Base-by-base conservation (phyloP, 2,888 invertebrate genomes). In the Prostheceraeus crozeri region DNA sequence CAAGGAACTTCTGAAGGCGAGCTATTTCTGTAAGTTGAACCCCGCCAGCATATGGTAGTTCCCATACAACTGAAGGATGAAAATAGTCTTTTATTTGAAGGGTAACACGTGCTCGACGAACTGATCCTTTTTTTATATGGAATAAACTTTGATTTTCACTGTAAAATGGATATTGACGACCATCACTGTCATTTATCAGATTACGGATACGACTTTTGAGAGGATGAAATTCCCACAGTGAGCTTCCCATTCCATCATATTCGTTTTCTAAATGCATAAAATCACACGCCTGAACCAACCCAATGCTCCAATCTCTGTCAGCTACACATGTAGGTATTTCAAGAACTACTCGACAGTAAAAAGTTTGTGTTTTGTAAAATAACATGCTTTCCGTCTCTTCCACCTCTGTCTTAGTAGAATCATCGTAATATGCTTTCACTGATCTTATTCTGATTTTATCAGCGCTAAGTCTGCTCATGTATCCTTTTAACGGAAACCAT, bases 31-130 rank as follows among this genome's bases (percentile, higher is more conserved):
- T 61, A 14, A 61, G 30, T 14, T 40, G 45, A 6, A 61, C 61
- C 11, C 61, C 53, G 1, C 61, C 61, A 25, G 46, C 53, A 45
- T 61, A 61, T 27, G 61, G 61, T 36, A 61, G 36, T 25, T 62
- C 53, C 61, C 61, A 61, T 21, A 62, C 61, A 1, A 60, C 59
- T 35, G 59, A 48, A 3, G 61, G 61, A 14, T 61, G 61, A 62
- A 61, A 61, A 35, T 61, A 61, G 51, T 61, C 61, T 35, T 53
- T 61, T 36, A 61, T 61, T 54, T 62, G 59, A 21, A 61, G 52
- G 23, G 40, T 28, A 11, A 61, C 16, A 6, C 35, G 23, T 6
- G 31, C 35, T 36, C 62, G 52, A 21, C 61, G 14, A 31, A 61
- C 35, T 14, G 48, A n/a, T 30, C 61, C 61, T 36, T 35, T 62